Evolutionary conservation across 2,888 invertebrate species (phyloP), one percentile per base, ranked within the genome.

Genomic region (Hyalella azteca): DNA sequence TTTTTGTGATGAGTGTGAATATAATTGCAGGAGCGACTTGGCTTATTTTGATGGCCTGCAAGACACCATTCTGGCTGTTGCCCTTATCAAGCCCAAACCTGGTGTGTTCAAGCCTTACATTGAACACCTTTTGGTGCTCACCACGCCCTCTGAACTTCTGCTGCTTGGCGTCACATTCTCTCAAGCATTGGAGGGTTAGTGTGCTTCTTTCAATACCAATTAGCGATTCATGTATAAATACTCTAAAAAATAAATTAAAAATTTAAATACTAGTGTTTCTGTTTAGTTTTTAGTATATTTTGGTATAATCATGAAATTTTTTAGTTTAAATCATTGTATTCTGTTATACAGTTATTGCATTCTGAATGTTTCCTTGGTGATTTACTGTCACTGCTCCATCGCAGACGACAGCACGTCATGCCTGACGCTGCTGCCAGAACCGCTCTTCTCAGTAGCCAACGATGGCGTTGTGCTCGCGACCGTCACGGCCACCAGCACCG

Each of bases 11-110:
- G n/a, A n/a, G n/a, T n/a, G n/a, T n/a, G n/a, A 78, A 36, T 81
- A 79, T 79, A 54, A 80, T 88, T 89, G 78, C 86, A 92, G 95
- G 77, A 92, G 93, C 83, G 98, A 99, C 90, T 92, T 98, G 39
- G 97, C 98, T 0, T 98, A 96, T 88, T 98, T 94, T 89, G 98
- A 98, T 90, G 97, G 97, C 0, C 90, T 98, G 0, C 94, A 93
- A 85, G 97, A 98, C 88, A 93, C 97, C 1, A 98, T 99, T 86
- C 91, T 98, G 73, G 94, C 95, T 88, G 97, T 98, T 79, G 97
- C 95, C 1, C 89, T 99, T 81, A 93, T 96, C 0, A 88, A 87
- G 87, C 97, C 98, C 0, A 97, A 95, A 88, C 88, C 92, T 48
- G 94, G 93, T 81, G 95, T 97, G 78, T 97, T 98, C 87, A 94